phyloP scores from a whole-genome alignment of 2,113 vertebrate genomes.

The Pseudorectes ferrugineus region DNA sequence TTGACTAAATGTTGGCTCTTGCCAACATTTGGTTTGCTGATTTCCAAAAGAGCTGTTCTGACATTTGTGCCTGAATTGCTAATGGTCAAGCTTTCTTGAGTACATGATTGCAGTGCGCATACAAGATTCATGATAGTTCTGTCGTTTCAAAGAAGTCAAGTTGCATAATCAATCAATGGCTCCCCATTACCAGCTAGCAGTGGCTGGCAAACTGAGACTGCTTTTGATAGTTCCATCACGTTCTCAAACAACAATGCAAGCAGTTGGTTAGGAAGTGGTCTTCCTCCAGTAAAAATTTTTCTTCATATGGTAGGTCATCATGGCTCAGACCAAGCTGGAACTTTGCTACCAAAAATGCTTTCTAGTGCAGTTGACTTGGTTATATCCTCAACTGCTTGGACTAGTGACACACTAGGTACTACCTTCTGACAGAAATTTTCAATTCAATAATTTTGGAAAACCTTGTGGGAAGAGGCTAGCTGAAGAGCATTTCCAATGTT shows the following conservation, averaged over 20 bases:
- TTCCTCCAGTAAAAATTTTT: not conserved
- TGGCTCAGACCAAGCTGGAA: not conserved
- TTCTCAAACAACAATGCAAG: not conserved
- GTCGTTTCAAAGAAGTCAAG: not conserved
- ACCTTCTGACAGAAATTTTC: not conserved
- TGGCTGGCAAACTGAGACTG: not conserved
- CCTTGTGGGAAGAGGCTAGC: not conserved
- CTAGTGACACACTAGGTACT: not conserved
- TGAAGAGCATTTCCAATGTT: not conserved
- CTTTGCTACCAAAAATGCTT: not conserved
- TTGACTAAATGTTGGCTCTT: not conserved
- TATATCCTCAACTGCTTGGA: not conserved
- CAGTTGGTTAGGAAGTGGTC: not conserved
- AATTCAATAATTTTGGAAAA: not conserved
- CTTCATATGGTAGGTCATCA: not conserved
- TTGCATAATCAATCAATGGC: not conserved
- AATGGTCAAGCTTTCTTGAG: not conserved
- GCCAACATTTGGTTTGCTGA: not conserved
- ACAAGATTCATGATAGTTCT: not conserved
- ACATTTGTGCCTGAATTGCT: not conserved
- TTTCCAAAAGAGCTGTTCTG: not conserved
- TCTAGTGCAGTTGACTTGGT: not conserved
- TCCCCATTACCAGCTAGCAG: fast-evolving
- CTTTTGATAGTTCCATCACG: not conserved
- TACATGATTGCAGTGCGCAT: not conserved